phyloP scores from a whole-genome alignment of 2,888 invertebrate genomes.

The Conomelus anceps region DNA sequence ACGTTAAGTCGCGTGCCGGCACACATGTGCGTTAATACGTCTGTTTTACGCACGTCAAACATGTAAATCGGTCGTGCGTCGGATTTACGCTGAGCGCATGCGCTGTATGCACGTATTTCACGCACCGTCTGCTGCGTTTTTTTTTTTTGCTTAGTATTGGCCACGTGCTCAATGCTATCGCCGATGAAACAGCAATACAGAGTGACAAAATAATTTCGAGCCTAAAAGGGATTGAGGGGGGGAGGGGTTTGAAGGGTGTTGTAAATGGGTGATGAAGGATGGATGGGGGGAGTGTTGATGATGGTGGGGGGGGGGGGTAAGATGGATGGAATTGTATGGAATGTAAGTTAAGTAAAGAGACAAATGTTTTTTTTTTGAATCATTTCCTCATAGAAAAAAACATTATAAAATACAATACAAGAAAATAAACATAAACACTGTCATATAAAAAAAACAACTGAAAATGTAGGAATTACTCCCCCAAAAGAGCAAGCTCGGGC shows the following conservation, averaged over 20 bases:
- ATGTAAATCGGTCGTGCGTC: background rate
- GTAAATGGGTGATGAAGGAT: background rate
- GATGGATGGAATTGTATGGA: background rate
- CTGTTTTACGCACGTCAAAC: background rate
- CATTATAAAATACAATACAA: too few relatives aligned
- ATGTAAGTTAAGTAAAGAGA: background rate
- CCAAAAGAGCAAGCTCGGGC: too few relatives aligned
- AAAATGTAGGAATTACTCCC: too few relatives aligned
- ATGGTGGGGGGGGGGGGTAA: background rate
- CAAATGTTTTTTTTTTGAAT: background rate
- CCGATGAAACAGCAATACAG: background rate
- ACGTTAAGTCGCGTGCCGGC: background rate
- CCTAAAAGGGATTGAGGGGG: background rate
- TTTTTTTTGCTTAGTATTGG: background rate
- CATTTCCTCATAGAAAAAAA: too few relatives aligned
- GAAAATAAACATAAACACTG: too few relatives aligned
- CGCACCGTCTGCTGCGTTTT: background rate
- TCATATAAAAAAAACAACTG: too few relatives aligned
- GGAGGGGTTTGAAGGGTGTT: background rate
- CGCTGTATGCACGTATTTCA: background rate
- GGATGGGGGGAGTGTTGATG: background rate
- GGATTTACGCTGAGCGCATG: background rate
- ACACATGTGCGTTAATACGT: background rate
- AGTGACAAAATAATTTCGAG: background rate
- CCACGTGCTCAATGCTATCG: background rate